phyloP scores from a whole-genome alignment of 2,888 invertebrate species.

The Trachelus iudaicus region DNA sequence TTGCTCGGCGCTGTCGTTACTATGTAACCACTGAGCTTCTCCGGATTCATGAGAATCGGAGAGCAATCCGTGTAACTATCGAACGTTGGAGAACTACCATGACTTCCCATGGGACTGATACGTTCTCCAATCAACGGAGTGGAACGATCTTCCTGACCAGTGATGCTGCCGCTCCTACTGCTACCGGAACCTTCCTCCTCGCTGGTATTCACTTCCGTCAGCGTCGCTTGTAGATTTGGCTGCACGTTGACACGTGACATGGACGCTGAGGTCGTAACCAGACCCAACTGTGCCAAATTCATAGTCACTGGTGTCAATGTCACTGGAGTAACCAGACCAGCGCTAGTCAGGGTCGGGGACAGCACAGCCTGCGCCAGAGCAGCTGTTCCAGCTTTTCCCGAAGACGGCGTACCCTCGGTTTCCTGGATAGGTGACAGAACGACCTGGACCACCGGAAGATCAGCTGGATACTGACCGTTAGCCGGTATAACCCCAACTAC shows the following conservation, averaged over 20 bases:
- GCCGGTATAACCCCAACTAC: slow-evolving; percentile 76
- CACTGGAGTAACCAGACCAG: slow-evolving; percentile 66
- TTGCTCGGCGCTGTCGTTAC: slow-evolving; percentile 29
- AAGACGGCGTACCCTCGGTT: slow-evolving; percentile 72
- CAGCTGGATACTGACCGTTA: slow-evolving; percentile 69
- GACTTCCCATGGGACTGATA: slow-evolving; percentile 52
- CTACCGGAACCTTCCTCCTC: slow-evolving; percentile 52
- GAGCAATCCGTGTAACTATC: slow-evolving; percentile 57
- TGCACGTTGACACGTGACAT: slow-evolving; percentile 60
- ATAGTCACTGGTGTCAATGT: slow-evolving; percentile 67
- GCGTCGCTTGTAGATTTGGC: slow-evolving; percentile 44
- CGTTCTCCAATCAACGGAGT: slow-evolving; percentile 54
- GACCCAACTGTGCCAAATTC: slow-evolving; percentile 67
- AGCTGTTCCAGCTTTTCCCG: slow-evolving; percentile 75
- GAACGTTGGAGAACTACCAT: slow-evolving; percentile 52
- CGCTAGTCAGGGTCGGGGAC: slow-evolving; percentile 70
- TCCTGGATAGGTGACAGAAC: slow-evolving; percentile 87
- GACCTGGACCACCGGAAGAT: slow-evolving; percentile 80
- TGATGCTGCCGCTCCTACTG: slow-evolving; percentile 58
- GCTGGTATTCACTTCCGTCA: slow-evolving; percentile 56
- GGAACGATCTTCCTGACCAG: slow-evolving; percentile 58
- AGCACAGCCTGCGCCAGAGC: slow-evolving; percentile 84
- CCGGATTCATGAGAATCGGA: slow-evolving; percentile 57
- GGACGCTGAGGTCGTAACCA: slow-evolving; percentile 68
- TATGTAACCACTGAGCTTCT: slow-evolving; percentile 50